Evolutionary conservation across 2,797 vertebrate species (phyloP), one percentile per base, ranked within the genome.

Genomic region (Muscicapa comitata): DNA sequence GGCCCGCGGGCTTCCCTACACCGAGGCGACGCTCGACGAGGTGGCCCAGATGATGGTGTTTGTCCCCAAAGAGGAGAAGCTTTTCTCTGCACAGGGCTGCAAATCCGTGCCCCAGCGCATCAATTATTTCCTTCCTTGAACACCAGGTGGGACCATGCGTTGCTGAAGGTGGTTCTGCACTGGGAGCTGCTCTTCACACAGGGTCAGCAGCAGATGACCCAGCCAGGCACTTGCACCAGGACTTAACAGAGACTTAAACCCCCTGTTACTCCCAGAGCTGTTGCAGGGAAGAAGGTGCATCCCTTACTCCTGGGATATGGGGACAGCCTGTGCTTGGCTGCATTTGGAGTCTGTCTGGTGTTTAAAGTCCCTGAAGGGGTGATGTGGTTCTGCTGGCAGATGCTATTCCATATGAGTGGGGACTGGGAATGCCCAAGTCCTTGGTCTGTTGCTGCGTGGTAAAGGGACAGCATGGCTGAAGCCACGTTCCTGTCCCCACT

Each of bases 1-100:
- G 80, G 98, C 98, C 5, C 98, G 98, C 5, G 98, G 98, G 1
- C 97, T 99, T 20, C 97, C 96, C 2, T 98, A 98, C 10, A 98
- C 98, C 0, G 98, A 99, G 48, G 97, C 97, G 6, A 97, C 96
- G 0, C 97, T 99, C 23, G 98, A 99, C 1, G 97, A 99, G 82
- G 98, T 99, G 50, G 99, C 99, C 74, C 98, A 98, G 94, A 99
- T 98, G 62, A 99, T 99, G 98, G 95, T 98, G 11, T 99, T 99
- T 9, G 97, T 99, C 43, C 99, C 99, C 67, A 98, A 98, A 94
- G 99, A 99, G 81, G 98, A 99, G 80, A 98, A 98, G 88, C 98
- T 99, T 50, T 99, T 99, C 97, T 99, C 99, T 53, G 98, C 98
- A 23, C 99, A 99, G 94, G 99, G 99, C 57, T 99, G 99, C 97